Evolutionary conservation across 2,888 invertebrate species (phyloP), one percentile per base, ranked within the genome.

Genomic region (Barypeithes pellucidus): DNA sequence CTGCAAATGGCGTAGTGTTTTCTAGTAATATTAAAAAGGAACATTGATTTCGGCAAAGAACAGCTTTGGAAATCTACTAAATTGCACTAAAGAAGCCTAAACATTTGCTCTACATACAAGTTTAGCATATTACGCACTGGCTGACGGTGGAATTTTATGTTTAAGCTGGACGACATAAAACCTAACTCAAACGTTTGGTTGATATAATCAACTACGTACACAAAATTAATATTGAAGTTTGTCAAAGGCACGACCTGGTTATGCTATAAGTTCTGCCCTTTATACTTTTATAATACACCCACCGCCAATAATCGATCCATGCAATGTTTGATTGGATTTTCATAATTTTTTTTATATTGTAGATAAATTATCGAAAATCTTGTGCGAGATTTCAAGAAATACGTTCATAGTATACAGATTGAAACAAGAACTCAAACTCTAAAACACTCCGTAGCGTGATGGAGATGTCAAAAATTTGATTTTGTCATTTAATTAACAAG

Each of bases 81-180:
- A 79, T 78, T 79, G 80, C 80, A 80, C 79, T 77, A 69, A 67
- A 66, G 63, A 79, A 76, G 78, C 77, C 77, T 80, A 81, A 82
- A 81, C 80, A 81, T 82, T 81, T 79, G 82, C 80, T 81, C 81
- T 80, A 80, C 78, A 80, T 80, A 76, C 79, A 82, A 75, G 66
- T 41, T 70, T 50, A 70, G 62, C 70, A 62, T 57, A 57, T 29
- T 57, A 57, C 54, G 33, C 54, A 57, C 16, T 57, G 33, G 33
- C 54, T 22, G 22, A 33, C 50, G 29, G 39, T 52, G 24, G 47
- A 52, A 45, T 57, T 57, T 57, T 24, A n/a, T 18, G 16, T 39
- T 33, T n/a, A 5, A 60, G 60, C 67, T 20, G 18, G 24, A 41
- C 9, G 3, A 4, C 24, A 43, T 63, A 12, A 0, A 29, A 43